Percentiles rank a stretch among this genome's conserved stretches.
Conservation (phyloP, 2,113 vertebrate genomes). For the Narcine bancroftii region DNA sequence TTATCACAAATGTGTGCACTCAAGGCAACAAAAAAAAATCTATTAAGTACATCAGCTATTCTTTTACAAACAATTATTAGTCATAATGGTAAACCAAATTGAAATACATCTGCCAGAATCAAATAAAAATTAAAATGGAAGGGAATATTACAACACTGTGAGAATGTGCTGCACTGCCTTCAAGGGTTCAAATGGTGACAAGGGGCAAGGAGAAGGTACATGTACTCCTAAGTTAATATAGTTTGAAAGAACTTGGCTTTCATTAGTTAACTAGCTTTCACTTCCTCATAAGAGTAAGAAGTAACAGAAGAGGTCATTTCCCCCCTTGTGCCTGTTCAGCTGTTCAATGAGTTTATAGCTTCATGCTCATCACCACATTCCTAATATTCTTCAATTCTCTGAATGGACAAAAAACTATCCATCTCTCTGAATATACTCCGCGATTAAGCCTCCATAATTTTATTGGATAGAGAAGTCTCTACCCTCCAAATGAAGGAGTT, state of each 20-base stretch:
- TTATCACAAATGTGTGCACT: not conserved
- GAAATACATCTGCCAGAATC: not conserved
- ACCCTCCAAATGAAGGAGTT: no score
- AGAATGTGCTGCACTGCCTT: not conserved
- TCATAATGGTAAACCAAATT: not conserved
- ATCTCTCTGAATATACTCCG: no score
- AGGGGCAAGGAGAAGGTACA: not conserved
- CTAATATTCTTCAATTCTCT: no score
- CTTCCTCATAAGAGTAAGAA: not conserved
- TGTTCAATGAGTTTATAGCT: no score
- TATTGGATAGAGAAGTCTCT: no score
- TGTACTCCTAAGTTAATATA: not conserved
- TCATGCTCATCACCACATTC: no score
- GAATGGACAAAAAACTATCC: no score
- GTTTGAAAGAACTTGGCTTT: not conserved
- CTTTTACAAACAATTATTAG: not conserved
- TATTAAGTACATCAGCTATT: not conserved
- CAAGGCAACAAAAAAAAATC: not conserved
- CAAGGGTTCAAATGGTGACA: not conserved
- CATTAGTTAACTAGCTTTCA: not conserved
- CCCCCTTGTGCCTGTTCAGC: no score
- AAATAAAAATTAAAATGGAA: not conserved
- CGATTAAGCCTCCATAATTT: no score
- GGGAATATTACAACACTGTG: not conserved
- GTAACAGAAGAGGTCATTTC: no score